Percentiles rank a stretch among this genome's conserved stretches.
These are phyloP conservation scores for Heloderma charlesbogerti DNA, from an alignment of 2,113 vertebrate species.

Conservation along the genomic window DNA sequence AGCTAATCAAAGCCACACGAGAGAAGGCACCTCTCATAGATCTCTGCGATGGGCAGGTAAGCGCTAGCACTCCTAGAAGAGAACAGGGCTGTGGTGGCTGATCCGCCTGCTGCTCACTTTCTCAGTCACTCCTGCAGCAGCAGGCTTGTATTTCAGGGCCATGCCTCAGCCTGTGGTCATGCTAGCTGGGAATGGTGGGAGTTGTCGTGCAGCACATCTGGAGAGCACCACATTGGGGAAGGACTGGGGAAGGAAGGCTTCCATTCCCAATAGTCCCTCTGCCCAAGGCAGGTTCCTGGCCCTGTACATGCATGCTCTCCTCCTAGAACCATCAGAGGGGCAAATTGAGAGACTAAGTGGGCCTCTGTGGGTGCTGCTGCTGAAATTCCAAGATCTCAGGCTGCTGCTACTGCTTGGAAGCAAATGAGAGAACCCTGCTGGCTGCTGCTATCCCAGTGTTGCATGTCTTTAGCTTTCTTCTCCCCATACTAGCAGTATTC, in stretches of 20 bases:
- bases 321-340: neutral
- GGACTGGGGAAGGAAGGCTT: too few species aligned
- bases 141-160: neutral
- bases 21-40: constrained; percentile 88
- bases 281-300: neutral
- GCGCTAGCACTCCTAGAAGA: neutral
- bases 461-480: neutral
- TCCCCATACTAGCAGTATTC: neutral
- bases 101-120: neutral
- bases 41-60: constrained; percentile 93
- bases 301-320: neutral
- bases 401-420: neutral
- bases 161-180: too few species aligned
- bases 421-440: neutral
- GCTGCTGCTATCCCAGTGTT: neutral
- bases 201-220: neutral
- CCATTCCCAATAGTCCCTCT: neutral
- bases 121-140: too few species aligned
- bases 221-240: too few species aligned
- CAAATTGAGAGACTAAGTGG: neutral
- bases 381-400: neutral
- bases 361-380: neutral
- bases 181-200: too few species aligned
- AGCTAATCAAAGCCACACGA: constrained; percentile 85
- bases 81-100: neutral